Evolutionary conservation across 2,113 vertebrate species (phyloP), one percentile per base, ranked within the genome.

Genomic region (Rhagologus leucostigma): DNA sequence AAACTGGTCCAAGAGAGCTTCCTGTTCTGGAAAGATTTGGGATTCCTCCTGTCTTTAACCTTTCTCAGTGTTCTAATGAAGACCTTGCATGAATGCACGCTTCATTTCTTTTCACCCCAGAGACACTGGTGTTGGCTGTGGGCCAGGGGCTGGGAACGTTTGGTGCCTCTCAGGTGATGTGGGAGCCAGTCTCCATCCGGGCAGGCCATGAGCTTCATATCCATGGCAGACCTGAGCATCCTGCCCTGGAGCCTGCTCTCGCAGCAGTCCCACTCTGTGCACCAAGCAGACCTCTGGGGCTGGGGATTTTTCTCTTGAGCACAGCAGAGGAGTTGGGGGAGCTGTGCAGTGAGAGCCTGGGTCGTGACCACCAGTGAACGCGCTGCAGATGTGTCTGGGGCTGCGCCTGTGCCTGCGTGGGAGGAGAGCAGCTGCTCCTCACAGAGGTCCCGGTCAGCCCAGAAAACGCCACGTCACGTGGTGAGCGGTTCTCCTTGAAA

Each of bases 331-430:
- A 27, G 50, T n/a, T 19, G 5, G 37, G 41, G n/a, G 35, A 35
- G 74, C 57, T 29, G 57, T 16, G 23, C 0, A 1, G 7, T 1
- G 18, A 20, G 49, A 29, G 9, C 11, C 50, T 86, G 90, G 46
- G 32, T 32, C 0, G 0, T 53, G 65, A 81, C 57, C 67, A 8
- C n/a, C 32, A 13, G 30, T 6, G 59, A 10, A 10, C 1, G 6
- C 0, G 0, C 75, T 60, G 85, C 92, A 86, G 71, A 42, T 84
- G 37, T 33, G 50, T 23, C 59, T 35, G 89, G 35, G 44, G 41
- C 86, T 70, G n/a, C 0, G 21, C 44, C 35, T 57, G 33, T 52
- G 59, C 50, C 79, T 62, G 88, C 0, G 17, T 79, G 86, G 91
- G 76, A 91, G 69, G 50, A 65, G 69, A 93, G 12, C 47, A 29